Evolutionary conservation across 1,140 invertebrate genomes (phyloP).

Genomic region (Sarcophaga bullata): DNA sequence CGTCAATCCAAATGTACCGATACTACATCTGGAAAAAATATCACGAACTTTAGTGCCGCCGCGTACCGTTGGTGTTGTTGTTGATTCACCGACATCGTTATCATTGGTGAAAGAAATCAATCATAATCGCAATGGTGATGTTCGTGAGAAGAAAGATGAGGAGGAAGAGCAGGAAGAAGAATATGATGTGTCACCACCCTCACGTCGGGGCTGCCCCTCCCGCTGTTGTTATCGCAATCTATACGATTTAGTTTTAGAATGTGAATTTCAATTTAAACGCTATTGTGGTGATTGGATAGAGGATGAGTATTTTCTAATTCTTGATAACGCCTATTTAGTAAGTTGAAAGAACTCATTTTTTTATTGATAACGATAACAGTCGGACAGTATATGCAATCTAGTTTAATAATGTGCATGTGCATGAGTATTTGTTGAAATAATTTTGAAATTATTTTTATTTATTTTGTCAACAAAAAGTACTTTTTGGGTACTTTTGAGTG

Average conservation of each 20-base stretch:
- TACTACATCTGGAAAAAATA: not conserved
- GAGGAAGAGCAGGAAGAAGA: not conserved
- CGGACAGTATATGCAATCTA: too few species aligned
- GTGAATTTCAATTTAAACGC: constrained; percentile 55
- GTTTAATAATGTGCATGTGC: too few species aligned
- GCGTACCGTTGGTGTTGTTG: not conserved
- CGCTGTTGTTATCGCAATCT: constrained; percentile 51
- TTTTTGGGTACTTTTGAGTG: too few species aligned
- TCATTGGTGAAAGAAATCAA: not conserved
- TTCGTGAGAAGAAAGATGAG: not conserved
- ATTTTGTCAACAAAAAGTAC: too few species aligned
- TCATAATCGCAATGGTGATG: not conserved
- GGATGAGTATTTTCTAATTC: constrained; percentile 60
- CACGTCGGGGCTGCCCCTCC: constrained; percentile 35
- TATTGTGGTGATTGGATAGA: constrained; percentile 61
- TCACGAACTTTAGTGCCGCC: not conserved
- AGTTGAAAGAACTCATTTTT: constrained; percentile 42
- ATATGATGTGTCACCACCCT: not conserved
- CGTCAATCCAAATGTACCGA: not conserved
- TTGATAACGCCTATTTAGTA: constrained; percentile 61
- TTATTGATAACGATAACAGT: too few species aligned
- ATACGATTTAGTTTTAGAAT: constrained; percentile 59
- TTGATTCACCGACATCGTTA: not conserved
- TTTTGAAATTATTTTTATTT: too few species aligned
- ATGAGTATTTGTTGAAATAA: too few species aligned